A percentile compares a stretch with the other conserved stretches of the same genome.
Conservation (phyloP, 2,113 vertebrate genomes). For the Corythornis madagascariensis region DNA sequence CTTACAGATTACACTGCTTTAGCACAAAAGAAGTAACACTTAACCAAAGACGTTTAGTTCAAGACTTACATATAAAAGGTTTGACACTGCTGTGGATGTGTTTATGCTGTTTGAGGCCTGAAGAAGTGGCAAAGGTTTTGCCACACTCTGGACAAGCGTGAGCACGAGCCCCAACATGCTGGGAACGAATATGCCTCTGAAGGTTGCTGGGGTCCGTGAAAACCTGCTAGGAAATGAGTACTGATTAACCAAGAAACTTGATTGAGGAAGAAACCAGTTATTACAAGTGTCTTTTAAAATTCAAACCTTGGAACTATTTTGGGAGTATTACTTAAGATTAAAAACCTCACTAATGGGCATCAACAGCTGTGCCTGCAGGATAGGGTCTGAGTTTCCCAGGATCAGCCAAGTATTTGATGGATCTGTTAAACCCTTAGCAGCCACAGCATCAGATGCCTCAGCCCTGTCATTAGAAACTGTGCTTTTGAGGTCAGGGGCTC, state of each 20-base stretch:
- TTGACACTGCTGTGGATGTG: constrained; percentile 99
- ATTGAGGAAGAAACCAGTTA: constrained; percentile 53
- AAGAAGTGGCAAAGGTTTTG: constrained; percentile 99
- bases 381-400: background rate
- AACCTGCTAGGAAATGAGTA: constrained; percentile 98
- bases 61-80: constrained; percentile 99
- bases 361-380: background rate
- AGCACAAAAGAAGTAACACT: constrained; percentile 40
- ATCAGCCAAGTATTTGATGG: background rate
- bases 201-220: constrained; percentile 99
- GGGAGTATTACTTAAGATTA: background rate
- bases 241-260: constrained; percentile 83
- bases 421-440: background rate
- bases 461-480: background rate
- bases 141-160: constrained; percentile 98
- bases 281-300: constrained; percentile 12
- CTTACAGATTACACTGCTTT: constrained; percentile 1
- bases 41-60: constrained; percentile 42
- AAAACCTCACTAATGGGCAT: background rate
- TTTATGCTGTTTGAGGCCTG: constrained; percentile 99
- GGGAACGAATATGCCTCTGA: constrained; percentile 99
- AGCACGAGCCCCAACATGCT: constrained; percentile 96
- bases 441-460: background rate
- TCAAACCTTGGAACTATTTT: background rate
- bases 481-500: background rate